Evolutionary conservation across 2,888 invertebrate genomes (phyloP).

Genomic region (Zygogramma bicolorata): DNA sequence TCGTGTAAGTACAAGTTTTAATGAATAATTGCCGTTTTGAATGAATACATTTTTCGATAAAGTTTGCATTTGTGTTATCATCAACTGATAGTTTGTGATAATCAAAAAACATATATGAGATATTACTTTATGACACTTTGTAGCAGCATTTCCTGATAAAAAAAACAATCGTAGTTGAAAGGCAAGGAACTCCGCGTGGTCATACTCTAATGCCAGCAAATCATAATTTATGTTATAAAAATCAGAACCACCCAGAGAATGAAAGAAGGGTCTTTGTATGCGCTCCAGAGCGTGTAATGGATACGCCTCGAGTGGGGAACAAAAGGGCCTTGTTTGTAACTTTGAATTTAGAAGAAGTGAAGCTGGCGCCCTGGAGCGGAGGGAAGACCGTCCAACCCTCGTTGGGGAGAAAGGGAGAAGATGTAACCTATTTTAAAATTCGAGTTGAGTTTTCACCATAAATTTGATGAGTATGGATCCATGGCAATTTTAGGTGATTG

Average conservation of each 20-base stretch:
- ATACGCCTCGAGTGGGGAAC: constrained; percentile 56
- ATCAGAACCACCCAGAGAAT: constrained; percentile 53
- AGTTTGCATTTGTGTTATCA: too few relatives aligned
- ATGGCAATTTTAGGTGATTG: constrained; percentile 10
- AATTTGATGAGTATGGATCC: constrained; percentile 30
- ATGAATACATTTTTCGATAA: too few relatives aligned
- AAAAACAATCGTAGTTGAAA: neutral
- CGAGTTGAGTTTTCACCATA: constrained; percentile 27
- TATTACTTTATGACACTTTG: too few relatives aligned
- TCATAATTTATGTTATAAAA: constrained; percentile 56
- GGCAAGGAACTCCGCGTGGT: neutral
- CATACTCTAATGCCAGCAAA: constrained; percentile 40
- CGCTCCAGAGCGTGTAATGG: constrained; percentile 63
- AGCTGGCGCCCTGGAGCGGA: constrained; percentile 34
- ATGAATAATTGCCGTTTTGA: too few relatives aligned
- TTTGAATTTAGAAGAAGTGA: constrained; percentile 49
- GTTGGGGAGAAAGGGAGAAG: neutral
- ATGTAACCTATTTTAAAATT: constrained; percentile 35
- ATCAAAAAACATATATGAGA: too few relatives aligned
- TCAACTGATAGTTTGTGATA: too few relatives aligned
- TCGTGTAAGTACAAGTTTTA: too few relatives aligned
- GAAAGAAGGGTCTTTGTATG: constrained; percentile 61
- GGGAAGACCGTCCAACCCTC: constrained; percentile 35
- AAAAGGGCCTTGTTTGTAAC: constrained; percentile 55
- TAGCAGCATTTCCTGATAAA: too few relatives aligned